Conservation (phyloP, 2,797 vertebrate species). For the Phrynocephalus guinanensis region DNA sequence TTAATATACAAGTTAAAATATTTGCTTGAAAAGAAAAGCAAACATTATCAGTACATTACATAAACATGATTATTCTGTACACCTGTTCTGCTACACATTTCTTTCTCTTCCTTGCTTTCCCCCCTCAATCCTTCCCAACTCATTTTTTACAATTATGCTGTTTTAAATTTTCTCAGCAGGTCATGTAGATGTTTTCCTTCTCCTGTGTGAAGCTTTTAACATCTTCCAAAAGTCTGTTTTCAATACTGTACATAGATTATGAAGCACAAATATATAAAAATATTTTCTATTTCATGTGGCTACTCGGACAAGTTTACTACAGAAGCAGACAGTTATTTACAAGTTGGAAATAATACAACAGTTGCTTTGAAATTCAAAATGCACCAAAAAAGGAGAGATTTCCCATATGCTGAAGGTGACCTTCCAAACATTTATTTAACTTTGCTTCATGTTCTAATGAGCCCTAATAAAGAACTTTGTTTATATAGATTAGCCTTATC, state of each 20-base stretch:
- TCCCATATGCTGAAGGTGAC: neutral
- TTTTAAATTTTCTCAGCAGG: conserved; percentile 8
- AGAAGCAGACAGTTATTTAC: conserved; percentile 37
- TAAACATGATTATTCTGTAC: neutral
- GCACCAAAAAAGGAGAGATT: neutral
- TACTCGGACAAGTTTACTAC: conserved; percentile 49
- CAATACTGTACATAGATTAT: neutral
- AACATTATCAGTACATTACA: conserved; percentile 2
- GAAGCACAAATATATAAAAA: conserved; percentile 56
- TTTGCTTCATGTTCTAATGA: neutral
- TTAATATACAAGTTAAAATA: neutral
- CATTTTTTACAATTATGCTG: neutral
- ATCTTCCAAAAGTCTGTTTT: conserved; percentile 1
- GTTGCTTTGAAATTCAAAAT: conserved; percentile 25
- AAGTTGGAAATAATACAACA: conserved; percentile 21
- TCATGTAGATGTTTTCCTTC: neutral
- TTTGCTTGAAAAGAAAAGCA: neutral
- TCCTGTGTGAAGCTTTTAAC: neutral
- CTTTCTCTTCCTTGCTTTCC: neutral
- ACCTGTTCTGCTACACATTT: neutral
- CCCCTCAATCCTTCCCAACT: neutral
- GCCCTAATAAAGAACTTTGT: neutral
- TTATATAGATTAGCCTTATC: conserved; percentile 13
- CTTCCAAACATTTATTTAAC: conserved; percentile 23
- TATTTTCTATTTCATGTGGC: neutral